These are phyloP conservation scores for Apodemia mormo DNA, from an alignment of 2,888 invertebrate species.

Conservation along the genomic window DNA sequence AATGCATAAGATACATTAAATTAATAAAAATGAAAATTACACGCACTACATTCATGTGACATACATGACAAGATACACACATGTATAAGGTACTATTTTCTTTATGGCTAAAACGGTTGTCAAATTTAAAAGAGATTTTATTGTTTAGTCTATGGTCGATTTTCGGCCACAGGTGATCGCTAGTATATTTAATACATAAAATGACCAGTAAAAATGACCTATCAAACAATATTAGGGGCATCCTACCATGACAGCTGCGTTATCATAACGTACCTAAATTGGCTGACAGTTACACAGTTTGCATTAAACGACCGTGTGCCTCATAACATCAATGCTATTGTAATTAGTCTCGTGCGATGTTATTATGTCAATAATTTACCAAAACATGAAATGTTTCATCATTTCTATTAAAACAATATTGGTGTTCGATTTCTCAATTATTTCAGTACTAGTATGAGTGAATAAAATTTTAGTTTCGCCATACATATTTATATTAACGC, in stretches of 20 bases:
- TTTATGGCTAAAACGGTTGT: no score
- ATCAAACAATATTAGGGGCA: not conserved
- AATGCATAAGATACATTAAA: no score
- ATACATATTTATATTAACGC: not conserved
- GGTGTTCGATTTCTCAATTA: not conserved
- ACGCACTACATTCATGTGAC: no score
- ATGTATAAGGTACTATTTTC: no score
- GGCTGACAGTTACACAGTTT: conserved; percentile 3
- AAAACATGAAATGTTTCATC: conserved; percentile 1
- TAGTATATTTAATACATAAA: not conserved
- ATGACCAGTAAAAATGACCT: not conserved
- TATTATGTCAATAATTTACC: not conserved
- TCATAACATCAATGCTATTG: not conserved
- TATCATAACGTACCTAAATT: conserved; percentile 11
- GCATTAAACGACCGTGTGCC: not conserved
- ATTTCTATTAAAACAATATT: not conserved
- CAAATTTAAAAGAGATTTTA: no score
- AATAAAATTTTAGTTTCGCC: not conserved
- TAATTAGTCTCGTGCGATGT: not conserved
- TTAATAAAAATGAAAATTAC: no score
- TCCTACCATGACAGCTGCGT: conserved; percentile 1
- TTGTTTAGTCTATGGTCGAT: no score
- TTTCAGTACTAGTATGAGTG: not conserved
- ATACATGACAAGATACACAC: no score
- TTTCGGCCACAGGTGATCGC: no score